Evolutionary conservation across 1,140 invertebrate species (phyloP).

Genomic region (Frieseomelitta varia): DNA sequence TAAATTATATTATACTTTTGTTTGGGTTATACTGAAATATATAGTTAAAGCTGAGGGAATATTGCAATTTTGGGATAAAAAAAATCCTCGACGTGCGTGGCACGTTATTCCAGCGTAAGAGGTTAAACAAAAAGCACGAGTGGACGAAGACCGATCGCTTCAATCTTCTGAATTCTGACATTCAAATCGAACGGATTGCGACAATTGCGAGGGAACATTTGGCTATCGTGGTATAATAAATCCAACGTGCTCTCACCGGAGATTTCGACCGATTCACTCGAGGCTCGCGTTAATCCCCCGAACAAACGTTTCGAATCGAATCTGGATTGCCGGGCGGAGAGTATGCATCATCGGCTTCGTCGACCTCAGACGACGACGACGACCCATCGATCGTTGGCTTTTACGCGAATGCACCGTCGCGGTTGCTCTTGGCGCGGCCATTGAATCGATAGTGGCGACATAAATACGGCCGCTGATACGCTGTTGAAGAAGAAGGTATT

Average conservation of each 20-base stretch:
- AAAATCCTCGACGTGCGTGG: too few relatives aligned
- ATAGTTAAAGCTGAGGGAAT: too few relatives aligned
- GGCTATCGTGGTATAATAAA: not conserved
- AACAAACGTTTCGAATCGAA: not conserved
- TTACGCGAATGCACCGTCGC: slow-evolving; percentile 35
- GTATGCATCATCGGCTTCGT: not conserved
- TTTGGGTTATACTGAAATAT: too few relatives aligned
- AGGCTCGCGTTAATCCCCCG: not conserved
- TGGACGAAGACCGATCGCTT: too few relatives aligned
- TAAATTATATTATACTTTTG: too few relatives aligned
- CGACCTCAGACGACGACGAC: slow-evolving; percentile 28
- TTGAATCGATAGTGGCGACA: slow-evolving; percentile 58
- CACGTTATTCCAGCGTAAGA: too few relatives aligned
- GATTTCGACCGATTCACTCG: not conserved
- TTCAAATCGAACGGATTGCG: not conserved
- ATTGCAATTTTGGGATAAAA: too few relatives aligned
- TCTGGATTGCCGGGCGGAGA: not conserved
- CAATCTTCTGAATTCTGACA: too few relatives aligned
- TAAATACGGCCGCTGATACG: slow-evolving; percentile 47
- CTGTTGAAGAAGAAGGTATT: slow-evolving; percentile 45
- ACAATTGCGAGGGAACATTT: not conserved
- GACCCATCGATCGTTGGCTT: slow-evolving; percentile 48
- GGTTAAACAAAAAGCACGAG: too few relatives aligned
- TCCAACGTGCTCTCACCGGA: not conserved
- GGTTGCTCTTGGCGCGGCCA: slow-evolving; percentile 23